phyloP scores from a whole-genome alignment of 1,140 invertebrate genomes.

The Aradophagus sp. region DNA sequence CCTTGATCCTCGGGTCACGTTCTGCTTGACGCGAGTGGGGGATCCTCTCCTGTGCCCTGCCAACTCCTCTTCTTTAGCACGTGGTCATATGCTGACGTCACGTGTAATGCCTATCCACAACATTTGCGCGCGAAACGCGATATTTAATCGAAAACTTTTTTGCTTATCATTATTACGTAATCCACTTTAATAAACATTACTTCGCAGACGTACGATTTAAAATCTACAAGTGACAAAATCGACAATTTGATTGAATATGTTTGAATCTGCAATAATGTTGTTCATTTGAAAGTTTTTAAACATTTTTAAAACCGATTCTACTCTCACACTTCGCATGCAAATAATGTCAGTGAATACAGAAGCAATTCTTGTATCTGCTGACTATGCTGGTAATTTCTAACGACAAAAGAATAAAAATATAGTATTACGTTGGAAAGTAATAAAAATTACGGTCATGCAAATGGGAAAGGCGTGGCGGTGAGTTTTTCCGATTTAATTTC shows the following conservation, averaged over 20 bases:
- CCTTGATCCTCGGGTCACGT: conserved; percentile 73
- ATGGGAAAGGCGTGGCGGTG: conserved; percentile 15
- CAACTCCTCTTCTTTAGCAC: conserved; percentile 65
- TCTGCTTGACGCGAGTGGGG: conserved; percentile 65
- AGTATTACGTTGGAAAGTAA: conserved; percentile 2
- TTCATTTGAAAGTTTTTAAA: no score
- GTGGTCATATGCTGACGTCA: conserved; percentile 69
- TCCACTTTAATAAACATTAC: no score
- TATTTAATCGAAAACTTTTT: conserved; percentile 12
- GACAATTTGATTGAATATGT: no score
- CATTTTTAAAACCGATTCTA: no score
- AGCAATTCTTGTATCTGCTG: no score
- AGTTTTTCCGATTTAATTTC: conserved; percentile 15
- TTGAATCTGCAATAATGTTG: no score
- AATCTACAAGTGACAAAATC: no score
- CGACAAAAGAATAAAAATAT: conserved; percentile 1
- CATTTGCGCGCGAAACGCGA: conserved; percentile 31
- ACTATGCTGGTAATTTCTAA: background rate
- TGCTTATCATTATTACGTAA: background rate
- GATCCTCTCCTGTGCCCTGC: conserved; percentile 37
- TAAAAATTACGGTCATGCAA: conserved; percentile 15
- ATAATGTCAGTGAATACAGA: no score
- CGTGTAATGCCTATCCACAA: conserved; percentile 28
- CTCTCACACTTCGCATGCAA: no score
- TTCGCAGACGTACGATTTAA: no score